A percentile compares a stretch with the other conserved stretches of the same genome.
Evolutionary conservation across 2,797 vertebrate species (phyloP).

Genomic region (Spea hammondii): DNA sequence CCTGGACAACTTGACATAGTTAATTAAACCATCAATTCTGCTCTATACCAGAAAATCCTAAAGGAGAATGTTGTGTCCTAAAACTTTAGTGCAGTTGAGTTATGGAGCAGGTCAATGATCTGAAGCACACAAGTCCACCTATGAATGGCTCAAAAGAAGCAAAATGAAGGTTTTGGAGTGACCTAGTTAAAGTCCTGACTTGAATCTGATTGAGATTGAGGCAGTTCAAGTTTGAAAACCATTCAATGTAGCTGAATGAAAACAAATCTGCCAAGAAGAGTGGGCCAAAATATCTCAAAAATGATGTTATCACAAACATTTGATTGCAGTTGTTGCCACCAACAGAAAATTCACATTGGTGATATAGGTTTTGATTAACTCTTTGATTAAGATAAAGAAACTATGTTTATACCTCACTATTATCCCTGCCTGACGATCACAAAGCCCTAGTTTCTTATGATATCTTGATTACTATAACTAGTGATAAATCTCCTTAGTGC

Average conservation of each 20-base stretch:
- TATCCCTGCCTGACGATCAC: too few relatives aligned
- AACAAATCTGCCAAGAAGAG: background rate
- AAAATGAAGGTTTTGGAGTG: background rate
- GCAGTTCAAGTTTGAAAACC: background rate
- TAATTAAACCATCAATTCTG: too few relatives aligned
- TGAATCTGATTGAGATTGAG: background rate
- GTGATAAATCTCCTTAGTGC: too few relatives aligned
- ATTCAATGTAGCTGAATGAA: background rate
- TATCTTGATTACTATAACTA: too few relatives aligned
- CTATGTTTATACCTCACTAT: too few relatives aligned
- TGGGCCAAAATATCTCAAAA: background rate
- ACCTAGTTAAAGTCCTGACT: background rate
- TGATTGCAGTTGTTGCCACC: background rate
- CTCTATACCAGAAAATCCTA: too few relatives aligned
- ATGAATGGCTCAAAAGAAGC: background rate
- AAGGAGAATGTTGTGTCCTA: too few relatives aligned
- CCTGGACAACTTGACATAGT: too few relatives aligned
- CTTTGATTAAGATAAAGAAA: too few relatives aligned
- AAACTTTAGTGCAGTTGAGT: too few relatives aligned
- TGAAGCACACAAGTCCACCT: background rate
- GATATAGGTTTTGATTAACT: too few relatives aligned
- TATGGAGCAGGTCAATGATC: background rate
- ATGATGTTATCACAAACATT: background rate
- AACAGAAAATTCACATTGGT: background rate
- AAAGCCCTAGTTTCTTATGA: too few relatives aligned